A percentile compares a stretch with the other conserved stretches of the same genome.
These are phyloP conservation scores for Sinocyclocheilus rhinocerous DNA, from an alignment of 2,113 vertebrate genomes.

Conservation along the genomic window DNA sequence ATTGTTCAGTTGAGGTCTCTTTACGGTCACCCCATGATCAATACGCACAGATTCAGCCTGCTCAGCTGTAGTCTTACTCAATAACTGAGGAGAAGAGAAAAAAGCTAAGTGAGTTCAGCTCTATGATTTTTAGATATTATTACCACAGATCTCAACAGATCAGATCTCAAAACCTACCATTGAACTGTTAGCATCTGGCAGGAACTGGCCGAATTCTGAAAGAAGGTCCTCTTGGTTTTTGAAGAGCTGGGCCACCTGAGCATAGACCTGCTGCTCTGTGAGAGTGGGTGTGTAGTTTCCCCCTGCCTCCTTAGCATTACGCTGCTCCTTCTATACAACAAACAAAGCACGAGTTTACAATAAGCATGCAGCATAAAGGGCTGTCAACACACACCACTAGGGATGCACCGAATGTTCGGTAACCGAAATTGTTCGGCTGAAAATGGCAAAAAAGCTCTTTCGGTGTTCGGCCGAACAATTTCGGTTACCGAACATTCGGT, in stretches of 20 bases:
- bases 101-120: background rate
- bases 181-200: constrained; percentile 96
- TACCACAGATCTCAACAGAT: background rate
- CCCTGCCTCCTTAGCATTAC: constrained; percentile 97
- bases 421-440: too few relatives aligned
- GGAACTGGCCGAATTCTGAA: constrained; percentile 96
- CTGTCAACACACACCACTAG: background rate
- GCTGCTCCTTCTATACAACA: constrained; percentile 88
- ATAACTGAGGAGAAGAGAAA: constrained; percentile 76
- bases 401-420: too few relatives aligned
- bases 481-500: too few relatives aligned
- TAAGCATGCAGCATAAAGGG: background rate
- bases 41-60: constrained; percentile 94
- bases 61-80: constrained; percentile 91
- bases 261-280: constrained; percentile 98
- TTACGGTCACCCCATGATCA: constrained; percentile 92
- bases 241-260: constrained; percentile 95
- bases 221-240: constrained; percentile 99
- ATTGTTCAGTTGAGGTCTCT: constrained; percentile 93
- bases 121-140: background rate
- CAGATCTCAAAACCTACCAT: constrained; percentile 75
- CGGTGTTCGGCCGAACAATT: too few relatives aligned
- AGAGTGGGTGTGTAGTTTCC: constrained; percentile 95
- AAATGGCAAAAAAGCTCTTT: too few relatives aligned
- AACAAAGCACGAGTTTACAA: constrained; percentile 14